A percentile compares a stretch with the other conserved stretches of the same genome.
Evolutionary conservation across 2,113 vertebrate species (phyloP).

Genomic region (Oncorhynchus masou): DNA sequence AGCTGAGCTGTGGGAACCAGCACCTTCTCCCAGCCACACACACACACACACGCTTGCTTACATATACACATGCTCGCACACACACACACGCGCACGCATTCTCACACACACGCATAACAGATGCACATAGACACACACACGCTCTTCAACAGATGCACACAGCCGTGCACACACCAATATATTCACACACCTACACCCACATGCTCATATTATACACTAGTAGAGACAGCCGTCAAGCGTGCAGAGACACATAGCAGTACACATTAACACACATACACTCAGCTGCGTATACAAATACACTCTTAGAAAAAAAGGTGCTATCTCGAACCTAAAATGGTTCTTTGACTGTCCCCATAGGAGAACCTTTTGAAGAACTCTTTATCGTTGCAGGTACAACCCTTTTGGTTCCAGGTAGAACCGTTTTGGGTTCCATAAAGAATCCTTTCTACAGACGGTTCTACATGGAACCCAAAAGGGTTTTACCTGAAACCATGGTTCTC

Average conservation of each 20-base stretch:
- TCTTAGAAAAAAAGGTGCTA: no score
- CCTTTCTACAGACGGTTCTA: no score
- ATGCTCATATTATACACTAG: constrained; percentile 25
- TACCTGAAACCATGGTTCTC: no score
- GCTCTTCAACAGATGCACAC: constrained; percentile 58
- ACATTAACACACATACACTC: constrained; percentile 29
- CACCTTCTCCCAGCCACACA: constrained; percentile 74
- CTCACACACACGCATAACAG: constrained; percentile 36
- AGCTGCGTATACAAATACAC: constrained; percentile 24
- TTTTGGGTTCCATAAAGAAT: no score
- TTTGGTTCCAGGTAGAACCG: no score
- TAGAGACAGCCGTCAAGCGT: no score
- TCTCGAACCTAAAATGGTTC: no score
- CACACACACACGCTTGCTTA: constrained; percentile 25
- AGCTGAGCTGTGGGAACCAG: constrained; percentile 98
- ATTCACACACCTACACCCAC: constrained; percentile 26
- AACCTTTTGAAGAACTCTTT: no score
- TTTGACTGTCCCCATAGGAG: no score
- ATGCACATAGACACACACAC: constrained; percentile 61
- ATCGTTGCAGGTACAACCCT: no score
- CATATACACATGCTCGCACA: constrained; percentile 38
- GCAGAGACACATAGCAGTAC: neutral
- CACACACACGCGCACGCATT: constrained; percentile 45
- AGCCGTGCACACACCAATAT: constrained; percentile 45
- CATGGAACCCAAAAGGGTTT: no score